Percentiles rank a stretch among this genome's conserved stretches.
Conservation (phyloP, 2,888 invertebrate species). For the Gortyna flavago region DNA sequence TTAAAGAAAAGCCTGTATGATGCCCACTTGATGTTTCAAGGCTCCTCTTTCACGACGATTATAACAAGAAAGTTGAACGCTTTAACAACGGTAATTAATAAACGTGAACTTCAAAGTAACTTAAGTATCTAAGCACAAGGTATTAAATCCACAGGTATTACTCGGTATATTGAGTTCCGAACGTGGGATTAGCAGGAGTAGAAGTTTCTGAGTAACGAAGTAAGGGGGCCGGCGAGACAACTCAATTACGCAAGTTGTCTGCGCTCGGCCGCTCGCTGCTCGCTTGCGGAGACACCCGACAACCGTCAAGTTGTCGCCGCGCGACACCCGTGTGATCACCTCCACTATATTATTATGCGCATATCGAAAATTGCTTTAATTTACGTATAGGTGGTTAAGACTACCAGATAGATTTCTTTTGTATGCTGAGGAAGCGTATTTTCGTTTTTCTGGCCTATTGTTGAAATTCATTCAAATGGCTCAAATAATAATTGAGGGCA, state of each 20-base stretch:
- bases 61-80: constrained; percentile 36
- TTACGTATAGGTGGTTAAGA: constrained; percentile 33
- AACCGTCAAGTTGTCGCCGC: constrained; percentile 29
- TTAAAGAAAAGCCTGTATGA: background rate
- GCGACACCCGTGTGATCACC: constrained; percentile 42
- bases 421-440: background rate
- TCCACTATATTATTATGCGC: constrained; percentile 56
- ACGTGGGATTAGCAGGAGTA: constrained; percentile 9
- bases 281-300: constrained; percentile 6
- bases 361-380: constrained; percentile 44
- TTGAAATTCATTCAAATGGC: background rate
- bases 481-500: background rate
- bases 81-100: constrained; percentile 44
- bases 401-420: constrained; percentile 5
- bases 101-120: constrained; percentile 36
- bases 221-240: constrained; percentile 34
- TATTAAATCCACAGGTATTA: constrained; percentile 29
- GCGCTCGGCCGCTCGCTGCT: constrained; percentile 5
- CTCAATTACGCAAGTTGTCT: constrained; percentile 54
- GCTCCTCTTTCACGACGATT: constrained; percentile 34
- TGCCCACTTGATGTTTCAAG: constrained; percentile 12
- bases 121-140: constrained; percentile 11
- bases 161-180: constrained; percentile 21
- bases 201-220: constrained; percentile 29
- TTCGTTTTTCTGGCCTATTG: background rate